phyloP scores from a whole-genome alignment of 2,888 invertebrate genomes.

The Chrysodeixis includens region DNA sequence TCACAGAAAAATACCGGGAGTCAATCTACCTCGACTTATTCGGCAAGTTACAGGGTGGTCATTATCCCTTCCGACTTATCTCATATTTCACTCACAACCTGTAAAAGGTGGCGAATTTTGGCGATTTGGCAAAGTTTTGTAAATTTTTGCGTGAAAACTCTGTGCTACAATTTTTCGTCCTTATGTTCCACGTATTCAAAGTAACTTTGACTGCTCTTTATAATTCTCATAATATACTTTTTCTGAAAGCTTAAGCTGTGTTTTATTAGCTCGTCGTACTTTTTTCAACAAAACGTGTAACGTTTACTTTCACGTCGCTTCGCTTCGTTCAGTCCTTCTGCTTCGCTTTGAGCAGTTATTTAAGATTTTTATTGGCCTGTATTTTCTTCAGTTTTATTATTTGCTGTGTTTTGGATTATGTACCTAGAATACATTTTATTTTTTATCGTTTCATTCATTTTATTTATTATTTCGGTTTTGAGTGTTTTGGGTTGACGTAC shows the following conservation, averaged over 20 bases:
- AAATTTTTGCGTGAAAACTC: neutral
- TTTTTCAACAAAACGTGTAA: conserved; percentile 3
- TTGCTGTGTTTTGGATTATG: neutral
- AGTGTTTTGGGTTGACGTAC: too few relatives aligned
- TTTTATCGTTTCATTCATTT: neutral
- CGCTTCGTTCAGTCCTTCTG: neutral
- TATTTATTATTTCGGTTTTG: too few relatives aligned
- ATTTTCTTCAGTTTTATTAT: neutral
- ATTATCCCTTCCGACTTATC: conserved; percentile 38
- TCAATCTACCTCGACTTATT: conserved; percentile 19
- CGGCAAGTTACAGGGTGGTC: conserved; percentile 23
- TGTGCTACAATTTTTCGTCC: neutral
- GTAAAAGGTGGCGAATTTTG: conserved; percentile 21
- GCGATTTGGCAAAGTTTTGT: neutral
- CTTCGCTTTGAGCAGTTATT: neutral
- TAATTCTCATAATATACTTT: conserved; percentile 1
- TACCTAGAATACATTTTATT: neutral
- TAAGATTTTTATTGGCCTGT: conserved; percentile 3
- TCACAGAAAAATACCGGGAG: conserved; percentile 8
- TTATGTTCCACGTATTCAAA: neutral
- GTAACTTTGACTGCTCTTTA: neutral
- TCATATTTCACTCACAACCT: conserved; percentile 37
- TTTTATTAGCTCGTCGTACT: conserved; percentile 2
- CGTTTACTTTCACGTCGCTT: neutral
- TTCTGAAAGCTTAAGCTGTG: conserved; percentile 2